A percentile compares a stretch with the other conserved stretches of the same genome.
These are phyloP conservation scores for Auanema freiburgensis DNA, from an alignment of 2,888 invertebrate genomes.

Conservation along the genomic window DNA sequence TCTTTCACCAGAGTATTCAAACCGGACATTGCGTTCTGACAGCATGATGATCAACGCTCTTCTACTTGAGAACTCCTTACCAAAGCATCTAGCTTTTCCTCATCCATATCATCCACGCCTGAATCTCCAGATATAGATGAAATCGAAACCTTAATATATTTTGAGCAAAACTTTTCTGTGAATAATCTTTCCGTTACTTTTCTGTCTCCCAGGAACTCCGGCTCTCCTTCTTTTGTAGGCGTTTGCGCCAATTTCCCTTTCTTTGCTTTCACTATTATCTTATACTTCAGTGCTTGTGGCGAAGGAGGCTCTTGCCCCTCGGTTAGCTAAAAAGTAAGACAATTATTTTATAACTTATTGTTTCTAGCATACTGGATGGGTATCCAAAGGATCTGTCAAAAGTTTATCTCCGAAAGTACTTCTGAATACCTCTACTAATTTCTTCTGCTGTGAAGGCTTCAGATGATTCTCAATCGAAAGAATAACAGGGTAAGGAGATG, in stretches of 20 bases:
- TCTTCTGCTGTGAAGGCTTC: slow-evolving; percentile 66
- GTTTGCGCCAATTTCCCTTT: slow-evolving; percentile 7
- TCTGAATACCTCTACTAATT: slow-evolving; percentile 50
- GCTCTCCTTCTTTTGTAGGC: too few species aligned
- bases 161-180: too few species aligned
- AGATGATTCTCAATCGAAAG: slow-evolving; percentile 99
- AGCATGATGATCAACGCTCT: too few species aligned
- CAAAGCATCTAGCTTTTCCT: too few species aligned
- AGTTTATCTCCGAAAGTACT: slow-evolving; percentile 53
- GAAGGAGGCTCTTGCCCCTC: slow-evolving; percentile 46
- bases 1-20: slow-evolving; percentile 31
- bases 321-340: slow-evolving; percentile 25
- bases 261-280: slow-evolving; percentile 57
- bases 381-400: slow-evolving; percentile 40
- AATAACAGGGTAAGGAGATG: slow-evolving; percentile 93
- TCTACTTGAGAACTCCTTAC: too few species aligned
- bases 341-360: background rate
- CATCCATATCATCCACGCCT: too few species aligned
- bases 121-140: too few species aligned
- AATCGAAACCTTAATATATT: too few species aligned
- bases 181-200: too few species aligned
- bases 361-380: slow-evolving; percentile 42
- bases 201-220: too few species aligned
- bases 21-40: slow-evolving; percentile 3
- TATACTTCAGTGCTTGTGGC: slow-evolving; percentile 43